Evolutionary conservation across 1,140 invertebrate genomes (phyloP), one percentile per base, ranked within the genome.

Genomic region (Atopsyche davidsoni): DNA sequence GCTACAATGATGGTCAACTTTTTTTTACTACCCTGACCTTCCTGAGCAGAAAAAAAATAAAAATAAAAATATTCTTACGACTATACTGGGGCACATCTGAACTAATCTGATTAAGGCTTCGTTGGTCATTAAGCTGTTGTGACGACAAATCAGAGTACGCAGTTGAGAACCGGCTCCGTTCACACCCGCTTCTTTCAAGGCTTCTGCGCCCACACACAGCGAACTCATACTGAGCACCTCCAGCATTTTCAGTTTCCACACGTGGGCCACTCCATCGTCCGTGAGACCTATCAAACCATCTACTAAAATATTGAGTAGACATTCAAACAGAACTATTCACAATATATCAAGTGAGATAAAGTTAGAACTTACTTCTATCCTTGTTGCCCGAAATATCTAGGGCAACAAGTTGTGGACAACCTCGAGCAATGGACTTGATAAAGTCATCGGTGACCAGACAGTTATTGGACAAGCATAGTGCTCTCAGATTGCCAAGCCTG

Each of bases 231-330:
- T 47, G n/a, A 57, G 18, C 13, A 41, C 34, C 40, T 53, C 42
- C 17, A 57, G 25, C 17, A 53, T 10, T 19, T 47, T 47, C 13
- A 57, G 39, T 24, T 44, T 46, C 46, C 49, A 57, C 13, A 53
- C 44, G 18, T 50, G 19, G n/a, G 14, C 14, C 19, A 57, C 40
- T 11, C 32, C 46, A 17, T 46, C 35, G 32, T 57, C 51, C 2
- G 40, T 46, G 4, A 53, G 14, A 7, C 4, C 55, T 57, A 42
- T 35, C 51, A 55, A 16, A 13, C 11, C 32, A 32, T 34, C 13
- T 10, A 4, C 34, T 4, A 7, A 35, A 10, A 11, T 35, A 34
- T 34, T 32, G 28, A n/a, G 42, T 34, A 21, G 28, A 11, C 22
- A 21, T 4, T 11, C 28, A 45, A 11, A n/a, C n/a, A 28, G 25